Percentiles rank a stretch among this genome's conserved stretches.
phyloP scores from a whole-genome alignment of 1,140 invertebrate genomes.

The Leptinotarsa defecta region DNA sequence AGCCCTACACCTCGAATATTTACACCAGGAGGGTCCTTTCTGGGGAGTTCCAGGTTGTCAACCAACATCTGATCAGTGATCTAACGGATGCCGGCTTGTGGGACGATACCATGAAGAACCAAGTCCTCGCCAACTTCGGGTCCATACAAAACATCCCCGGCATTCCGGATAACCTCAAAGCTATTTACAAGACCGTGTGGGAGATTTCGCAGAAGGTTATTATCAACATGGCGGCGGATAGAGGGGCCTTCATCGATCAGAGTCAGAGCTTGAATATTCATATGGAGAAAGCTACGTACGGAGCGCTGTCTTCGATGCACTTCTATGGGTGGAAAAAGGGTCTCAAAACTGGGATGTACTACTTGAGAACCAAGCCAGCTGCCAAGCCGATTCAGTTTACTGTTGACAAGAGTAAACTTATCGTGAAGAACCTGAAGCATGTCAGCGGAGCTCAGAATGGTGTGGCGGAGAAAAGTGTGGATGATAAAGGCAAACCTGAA shows the following conservation, averaged over 20 bases:
- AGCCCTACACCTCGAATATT: constrained; percentile 98
- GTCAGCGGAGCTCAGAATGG: constrained; percentile 61
- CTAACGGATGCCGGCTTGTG: constrained; percentile 89
- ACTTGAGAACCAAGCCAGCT: constrained; percentile 94
- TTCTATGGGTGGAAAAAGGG: constrained; percentile 97
- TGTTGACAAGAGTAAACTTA: constrained; percentile 87
- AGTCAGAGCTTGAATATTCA: constrained; percentile 97
- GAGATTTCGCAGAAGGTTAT: constrained; percentile 95
- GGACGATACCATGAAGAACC: constrained; percentile 97
- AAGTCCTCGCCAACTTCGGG: constrained; percentile 88
- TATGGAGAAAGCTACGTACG: constrained; percentile 91
- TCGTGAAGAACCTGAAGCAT: constrained; percentile 42
- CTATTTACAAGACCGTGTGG: constrained; percentile 98
- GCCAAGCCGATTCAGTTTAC: constrained; percentile 98
- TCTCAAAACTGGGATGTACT: constrained; percentile 99
- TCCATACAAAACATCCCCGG: constrained; percentile 90
- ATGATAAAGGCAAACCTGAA: neutral
- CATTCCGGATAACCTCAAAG: constrained; percentile 89
- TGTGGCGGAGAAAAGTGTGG: constrained; percentile 35
- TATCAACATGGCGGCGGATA: constrained; percentile 95
- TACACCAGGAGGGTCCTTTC: constrained; percentile 93
- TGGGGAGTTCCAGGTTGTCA: constrained; percentile 76
- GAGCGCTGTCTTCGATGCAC: constrained; percentile 96
- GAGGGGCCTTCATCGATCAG: constrained; percentile 98
- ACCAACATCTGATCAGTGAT: constrained; percentile 94